Conservation (phyloP, 2,888 invertebrate genomes). For the Petrophora chlorosata region DNA sequence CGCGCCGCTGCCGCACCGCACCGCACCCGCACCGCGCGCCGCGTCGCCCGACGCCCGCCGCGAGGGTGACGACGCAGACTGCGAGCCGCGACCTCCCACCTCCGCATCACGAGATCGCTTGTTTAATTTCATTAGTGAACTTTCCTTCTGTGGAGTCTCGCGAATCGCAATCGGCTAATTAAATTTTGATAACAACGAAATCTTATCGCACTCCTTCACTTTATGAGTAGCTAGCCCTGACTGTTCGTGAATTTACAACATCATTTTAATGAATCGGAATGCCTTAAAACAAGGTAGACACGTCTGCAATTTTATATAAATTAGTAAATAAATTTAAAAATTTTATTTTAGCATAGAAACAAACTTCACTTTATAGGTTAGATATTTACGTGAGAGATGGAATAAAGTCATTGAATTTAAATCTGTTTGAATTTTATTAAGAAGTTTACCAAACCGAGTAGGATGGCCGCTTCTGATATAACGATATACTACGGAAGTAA, state of each 20-base stretch:
- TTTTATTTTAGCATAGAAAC: conserved; percentile 10
- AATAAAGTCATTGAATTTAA: conserved; percentile 42
- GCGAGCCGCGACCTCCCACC: conserved; percentile 35
- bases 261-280: too few species aligned
- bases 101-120: conserved; percentile 47
- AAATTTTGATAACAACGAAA: conserved; percentile 40
- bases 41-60: conserved; percentile 34
- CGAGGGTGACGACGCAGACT: conserved; percentile 22
- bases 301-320: conserved; percentile 2
- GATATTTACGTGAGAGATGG: conserved; percentile 22
- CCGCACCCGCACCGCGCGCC: conserved; percentile 38
- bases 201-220: conserved; percentile 29
- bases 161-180: conserved; percentile 37
- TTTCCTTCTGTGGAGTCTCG: conserved; percentile 37
- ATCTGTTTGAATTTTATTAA: conserved; percentile 56
- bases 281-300: conserved; percentile 2
- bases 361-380: conserved; percentile 26
- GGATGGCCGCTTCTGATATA: conserved; percentile 69
- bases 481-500: conserved; percentile 81
- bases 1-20: conserved; percentile 49
- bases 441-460: conserved; percentile 59
- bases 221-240: conserved; percentile 5
- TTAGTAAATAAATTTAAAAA: conserved; percentile 1
- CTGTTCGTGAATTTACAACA: too few species aligned
- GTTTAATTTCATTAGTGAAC: conserved; percentile 57